Evolutionary conservation across 1,140 invertebrate genomes (phyloP).

Genomic region (Popillia japonica): DNA sequence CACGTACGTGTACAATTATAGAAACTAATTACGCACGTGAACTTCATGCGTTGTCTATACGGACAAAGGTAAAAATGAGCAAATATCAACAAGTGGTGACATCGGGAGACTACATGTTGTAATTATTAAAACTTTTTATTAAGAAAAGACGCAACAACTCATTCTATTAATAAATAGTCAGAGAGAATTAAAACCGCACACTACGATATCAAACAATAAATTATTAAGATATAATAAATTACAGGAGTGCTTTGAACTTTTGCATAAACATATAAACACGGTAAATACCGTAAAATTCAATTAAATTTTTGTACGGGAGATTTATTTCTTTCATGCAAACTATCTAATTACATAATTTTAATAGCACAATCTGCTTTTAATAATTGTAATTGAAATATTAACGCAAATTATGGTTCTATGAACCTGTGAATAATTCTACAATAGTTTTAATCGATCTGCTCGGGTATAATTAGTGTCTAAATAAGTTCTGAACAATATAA

Average conservation of each 20-base stretch:
- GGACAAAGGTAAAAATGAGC: not conserved
- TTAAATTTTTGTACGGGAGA: not conserved
- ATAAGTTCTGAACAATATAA: not conserved
- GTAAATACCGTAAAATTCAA: not conserved
- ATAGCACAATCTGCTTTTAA: not conserved
- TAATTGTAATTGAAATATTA: not conserved
- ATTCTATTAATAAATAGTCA: no score
- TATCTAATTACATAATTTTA: not conserved
- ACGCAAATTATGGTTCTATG: not conserved
- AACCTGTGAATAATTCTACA: not conserved
- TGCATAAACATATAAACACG: not conserved
- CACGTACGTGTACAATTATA: not conserved
- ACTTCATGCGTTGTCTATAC: not conserved
- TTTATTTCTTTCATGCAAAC: not conserved
- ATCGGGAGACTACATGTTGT: not conserved
- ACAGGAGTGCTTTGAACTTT: not conserved
- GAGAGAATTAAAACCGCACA: no score
- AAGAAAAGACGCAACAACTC: no score
- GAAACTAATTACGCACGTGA: not conserved
- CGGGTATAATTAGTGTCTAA: not conserved
- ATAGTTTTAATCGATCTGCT: not conserved
- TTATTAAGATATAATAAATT: not conserved
- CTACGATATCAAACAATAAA: no score
- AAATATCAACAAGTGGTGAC: slow-evolving; percentile 10
- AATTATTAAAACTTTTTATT: no score